phyloP scores from a whole-genome alignment of 2,888 invertebrate genomes.

The Automeris io region DNA sequence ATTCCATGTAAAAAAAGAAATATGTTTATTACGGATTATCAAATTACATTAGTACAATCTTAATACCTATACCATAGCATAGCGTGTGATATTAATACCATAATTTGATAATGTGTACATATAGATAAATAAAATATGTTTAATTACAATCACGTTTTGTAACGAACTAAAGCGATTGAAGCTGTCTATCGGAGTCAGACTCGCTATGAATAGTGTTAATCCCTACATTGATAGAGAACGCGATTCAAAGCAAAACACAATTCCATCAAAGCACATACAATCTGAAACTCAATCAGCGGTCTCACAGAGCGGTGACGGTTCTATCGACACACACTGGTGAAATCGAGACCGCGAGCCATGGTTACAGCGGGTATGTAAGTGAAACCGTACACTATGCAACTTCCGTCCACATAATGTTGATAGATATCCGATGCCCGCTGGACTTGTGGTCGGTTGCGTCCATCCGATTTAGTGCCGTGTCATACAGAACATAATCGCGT shows the following conservation, averaged over 20 bases:
- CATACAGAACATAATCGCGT: slow-evolving; percentile 17
- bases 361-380: slow-evolving; percentile 43
- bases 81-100: no score
- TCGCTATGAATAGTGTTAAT: no score
- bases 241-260: slow-evolving; percentile 26
- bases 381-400: slow-evolving; percentile 69
- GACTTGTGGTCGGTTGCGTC: slow-evolving; percentile 50
- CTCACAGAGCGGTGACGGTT: slow-evolving; percentile 55
- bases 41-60: no score
- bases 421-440: slow-evolving; percentile 54
- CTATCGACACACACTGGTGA: slow-evolving; percentile 44
- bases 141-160: no score
- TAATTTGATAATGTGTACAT: no score
- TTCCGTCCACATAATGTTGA: slow-evolving; percentile 60
- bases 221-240: no score
- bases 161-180: no score
- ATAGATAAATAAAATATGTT: no score
- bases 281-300: slow-evolving; percentile 63
- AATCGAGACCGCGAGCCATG: slow-evolving; percentile 54
- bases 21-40: no score
- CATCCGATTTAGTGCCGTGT: slow-evolving; percentile 27
- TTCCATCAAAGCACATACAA: slow-evolving; percentile 32
- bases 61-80: no score
- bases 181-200: no score
- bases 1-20: no score